Conservation (phyloP, 2,888 invertebrate species). For the Lydus trimaculatus region DNA sequence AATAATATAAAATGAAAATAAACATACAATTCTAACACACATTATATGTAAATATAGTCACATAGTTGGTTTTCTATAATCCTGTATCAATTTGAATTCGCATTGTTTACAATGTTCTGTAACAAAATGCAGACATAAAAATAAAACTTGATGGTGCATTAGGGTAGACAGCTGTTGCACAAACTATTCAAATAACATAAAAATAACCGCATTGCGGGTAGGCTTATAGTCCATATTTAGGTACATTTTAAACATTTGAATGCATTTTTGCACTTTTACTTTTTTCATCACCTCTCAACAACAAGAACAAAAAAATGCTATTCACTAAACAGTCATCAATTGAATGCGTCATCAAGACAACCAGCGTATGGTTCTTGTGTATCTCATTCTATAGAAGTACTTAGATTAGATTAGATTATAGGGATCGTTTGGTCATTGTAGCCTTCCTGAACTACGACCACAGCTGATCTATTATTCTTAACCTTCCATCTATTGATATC, state of each 20-base stretch:
- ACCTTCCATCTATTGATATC: too few relatives aligned
- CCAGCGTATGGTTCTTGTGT: too few relatives aligned
- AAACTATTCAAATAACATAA: slow-evolving; percentile 32
- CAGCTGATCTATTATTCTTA: too few relatives aligned
- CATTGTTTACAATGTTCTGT: slow-evolving; percentile 17
- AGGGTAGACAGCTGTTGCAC: slow-evolving; percentile 41
- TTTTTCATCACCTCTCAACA: not conserved
- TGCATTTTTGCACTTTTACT: slow-evolving; percentile 35
- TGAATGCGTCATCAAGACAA: not conserved
- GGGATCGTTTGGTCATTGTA: too few relatives aligned
- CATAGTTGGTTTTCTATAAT: not conserved
- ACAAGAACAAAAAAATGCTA: not conserved
- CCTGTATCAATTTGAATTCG: not conserved
- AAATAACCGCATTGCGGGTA: slow-evolving; percentile 42
- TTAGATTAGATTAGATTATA: too few relatives aligned
- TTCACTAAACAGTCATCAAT: not conserved
- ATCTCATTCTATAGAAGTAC: too few relatives aligned
- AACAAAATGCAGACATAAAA: slow-evolving; percentile 20
- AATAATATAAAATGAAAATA: not conserved
- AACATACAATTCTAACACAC: not conserved
- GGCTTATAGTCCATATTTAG: slow-evolving; percentile 32
- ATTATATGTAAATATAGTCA: not conserved
- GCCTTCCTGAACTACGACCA: too few relatives aligned
- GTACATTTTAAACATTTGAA: slow-evolving; percentile 44
- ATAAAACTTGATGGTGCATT: slow-evolving; percentile 21